phyloP scores from a whole-genome alignment of 1,140 invertebrate species.

The Tetragnatha versicolor region DNA sequence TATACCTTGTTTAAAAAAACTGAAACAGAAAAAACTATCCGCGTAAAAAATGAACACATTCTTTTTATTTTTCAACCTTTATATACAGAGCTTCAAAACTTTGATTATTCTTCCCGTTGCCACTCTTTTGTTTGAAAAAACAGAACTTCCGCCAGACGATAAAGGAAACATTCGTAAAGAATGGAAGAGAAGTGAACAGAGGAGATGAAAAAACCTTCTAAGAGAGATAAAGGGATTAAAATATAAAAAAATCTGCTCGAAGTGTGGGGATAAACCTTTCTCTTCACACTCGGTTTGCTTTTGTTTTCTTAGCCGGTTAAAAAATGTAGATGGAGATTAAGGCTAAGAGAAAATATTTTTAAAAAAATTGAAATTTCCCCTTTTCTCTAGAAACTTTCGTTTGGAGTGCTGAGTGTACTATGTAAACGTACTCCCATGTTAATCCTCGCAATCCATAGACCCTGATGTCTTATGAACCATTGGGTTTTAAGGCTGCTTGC shows the following conservation, averaged over 20 bases:
- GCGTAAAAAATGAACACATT: no score
- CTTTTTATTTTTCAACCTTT: no score
- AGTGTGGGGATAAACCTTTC: conserved; percentile 33
- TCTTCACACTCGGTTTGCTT: conserved; percentile 35
- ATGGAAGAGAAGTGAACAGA: not conserved
- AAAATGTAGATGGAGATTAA: conserved; percentile 47
- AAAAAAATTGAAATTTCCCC: no score
- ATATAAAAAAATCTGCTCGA: not conserved
- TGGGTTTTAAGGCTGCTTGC: conserved; percentile 19
- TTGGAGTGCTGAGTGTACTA: no score
- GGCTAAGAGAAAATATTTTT: conserved; percentile 17
- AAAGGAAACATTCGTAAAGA: conserved; percentile 2
- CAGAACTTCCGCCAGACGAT: conserved; percentile 8
- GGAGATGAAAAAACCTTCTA: not conserved
- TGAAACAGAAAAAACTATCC: no score
- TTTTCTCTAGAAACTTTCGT: no score
- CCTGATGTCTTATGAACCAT: conserved; percentile 7
- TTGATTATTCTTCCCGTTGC: conserved; percentile 8
- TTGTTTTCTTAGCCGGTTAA: conserved; percentile 28
- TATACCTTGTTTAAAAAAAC: no score
- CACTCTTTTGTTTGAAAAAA: conserved; percentile 4
- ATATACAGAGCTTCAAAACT: no score
- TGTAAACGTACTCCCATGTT: not conserved
- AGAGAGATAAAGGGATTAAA: not conserved
- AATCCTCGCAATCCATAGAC: conserved; percentile 8